Evolutionary conservation across 2,113 vertebrate genomes (phyloP).

Genomic region (Noctilio leporinus): DNA sequence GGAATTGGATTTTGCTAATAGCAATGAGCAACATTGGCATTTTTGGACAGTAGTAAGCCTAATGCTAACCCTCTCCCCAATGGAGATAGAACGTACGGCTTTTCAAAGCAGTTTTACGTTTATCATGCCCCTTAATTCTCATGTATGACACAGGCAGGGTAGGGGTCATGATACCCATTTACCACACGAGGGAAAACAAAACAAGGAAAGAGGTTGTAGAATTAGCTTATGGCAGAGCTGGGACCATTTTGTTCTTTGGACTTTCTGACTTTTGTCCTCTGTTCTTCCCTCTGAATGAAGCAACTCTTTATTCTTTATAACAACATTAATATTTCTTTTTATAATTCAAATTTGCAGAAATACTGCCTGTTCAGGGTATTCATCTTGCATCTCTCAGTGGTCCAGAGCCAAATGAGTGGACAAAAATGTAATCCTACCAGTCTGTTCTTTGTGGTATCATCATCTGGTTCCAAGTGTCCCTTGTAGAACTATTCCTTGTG

Average conservation of each 20-base stretch:
- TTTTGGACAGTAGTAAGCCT: constrained; percentile 38
- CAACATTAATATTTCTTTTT: neutral
- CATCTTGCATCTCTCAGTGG: neutral
- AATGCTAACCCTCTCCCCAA: neutral
- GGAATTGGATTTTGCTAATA: constrained; percentile 64
- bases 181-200: neutral
- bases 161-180: neutral
- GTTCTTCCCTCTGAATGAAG: constrained; percentile 8
- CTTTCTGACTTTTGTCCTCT: neutral
- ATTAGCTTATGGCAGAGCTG: neutral
- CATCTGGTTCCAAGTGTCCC: too few species aligned
- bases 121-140: neutral
- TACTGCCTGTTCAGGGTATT: neutral
- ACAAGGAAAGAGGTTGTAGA: neutral
- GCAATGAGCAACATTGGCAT: constrained; percentile 38
- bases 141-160: neutral
- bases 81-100: neutral
- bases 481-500: neutral
- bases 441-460: neutral
- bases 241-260: neutral
- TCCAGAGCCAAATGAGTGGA: neutral
- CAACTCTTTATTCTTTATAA: neutral
- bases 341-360: neutral
- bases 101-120: neutral
- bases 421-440: neutral